Evolutionary conservation across 2,797 vertebrate species (phyloP), one percentile per base, ranked within the genome.

Genomic region (Petrocephalus sullivani): DNA sequence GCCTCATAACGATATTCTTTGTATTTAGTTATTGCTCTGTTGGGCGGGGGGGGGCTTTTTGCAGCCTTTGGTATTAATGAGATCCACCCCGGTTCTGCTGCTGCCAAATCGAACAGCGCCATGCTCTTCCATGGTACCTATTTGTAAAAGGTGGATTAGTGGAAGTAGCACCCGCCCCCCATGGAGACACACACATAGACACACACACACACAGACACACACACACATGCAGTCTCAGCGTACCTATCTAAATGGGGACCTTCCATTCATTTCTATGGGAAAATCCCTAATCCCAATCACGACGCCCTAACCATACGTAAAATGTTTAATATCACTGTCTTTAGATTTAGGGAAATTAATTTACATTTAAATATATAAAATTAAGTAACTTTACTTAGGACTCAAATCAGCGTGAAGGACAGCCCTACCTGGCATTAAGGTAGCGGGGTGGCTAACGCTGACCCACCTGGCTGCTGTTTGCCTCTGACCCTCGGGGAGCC

Each of bases 21-120:
- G 93, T 92, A 95, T 95, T 95, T 92, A 95, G 94, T 95, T 95
- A 95, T 90, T 90, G 92, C 92, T 67, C 81, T 57, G 87, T 94
- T 92, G 90, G 92, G 92, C 7, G 91, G 93, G 92, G 88, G 91
- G 91, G 1, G 91, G 90, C 91, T 93, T 93, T 92, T 90, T 90
- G 91, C 41, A 91, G 92, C 89, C 90, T 87, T 87, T 88, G 21
- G 92, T 93, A 93, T 94, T 95, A 95, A 95, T 95, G 94, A 94
- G 93, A 94, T 95, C 94, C 93, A 61, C 67, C 54, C 83, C 57
- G 67, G 83, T 58, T 87, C 28, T 58, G 78, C 49, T 67, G 37
- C 58, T 87, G 78, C 56, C 78, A 94, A 94, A 95, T 94, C 94
- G 95, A 94, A 95, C 92, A 92, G 91, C 88, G 95, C 92, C 92